Conservation (phyloP, 92 coral and sea anemone genomes). For the Phymanthus crucifer region DNA sequence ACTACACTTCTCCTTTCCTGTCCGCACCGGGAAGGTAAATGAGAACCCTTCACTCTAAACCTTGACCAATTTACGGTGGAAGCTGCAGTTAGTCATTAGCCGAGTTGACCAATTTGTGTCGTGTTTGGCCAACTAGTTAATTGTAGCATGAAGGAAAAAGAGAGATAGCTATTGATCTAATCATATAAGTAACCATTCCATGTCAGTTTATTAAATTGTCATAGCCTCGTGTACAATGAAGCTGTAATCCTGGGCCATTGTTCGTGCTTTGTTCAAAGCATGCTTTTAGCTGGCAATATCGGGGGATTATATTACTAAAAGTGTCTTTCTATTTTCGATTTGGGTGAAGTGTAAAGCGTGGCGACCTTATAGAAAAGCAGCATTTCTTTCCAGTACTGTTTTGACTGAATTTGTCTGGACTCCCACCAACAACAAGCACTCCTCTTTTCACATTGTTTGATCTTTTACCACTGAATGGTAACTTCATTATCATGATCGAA, state of each 20-base stretch:
- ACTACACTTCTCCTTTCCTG: constrained; percentile 30
- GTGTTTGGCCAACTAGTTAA: constrained; percentile 20
- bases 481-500: not conserved
- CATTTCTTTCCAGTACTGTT: not conserved
- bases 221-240: constrained; percentile 18
- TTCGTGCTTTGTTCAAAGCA: constrained; percentile 13
- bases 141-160: constrained; percentile 10
- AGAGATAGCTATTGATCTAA: constrained; percentile 1
- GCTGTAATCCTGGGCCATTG: constrained; percentile 29
- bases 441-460: not conserved
- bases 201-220: constrained; percentile 22
- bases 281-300: constrained; percentile 25
- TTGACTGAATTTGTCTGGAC: not conserved
- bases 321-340: constrained; percentile 8
- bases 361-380: not conserved
- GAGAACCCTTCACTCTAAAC: constrained; percentile 19
- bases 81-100: not conserved
- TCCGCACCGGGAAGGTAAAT: not conserved
- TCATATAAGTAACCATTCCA: constrained; percentile 4
- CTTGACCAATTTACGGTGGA: not conserved
- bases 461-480: not conserved
- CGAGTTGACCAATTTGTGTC: not conserved
- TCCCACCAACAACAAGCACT: not conserved
- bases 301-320: constrained; percentile 28
- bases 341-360: constrained; percentile 1